Conservation (phyloP, 2,113 vertebrate genomes). For the Pollachius pollachius region DNA sequence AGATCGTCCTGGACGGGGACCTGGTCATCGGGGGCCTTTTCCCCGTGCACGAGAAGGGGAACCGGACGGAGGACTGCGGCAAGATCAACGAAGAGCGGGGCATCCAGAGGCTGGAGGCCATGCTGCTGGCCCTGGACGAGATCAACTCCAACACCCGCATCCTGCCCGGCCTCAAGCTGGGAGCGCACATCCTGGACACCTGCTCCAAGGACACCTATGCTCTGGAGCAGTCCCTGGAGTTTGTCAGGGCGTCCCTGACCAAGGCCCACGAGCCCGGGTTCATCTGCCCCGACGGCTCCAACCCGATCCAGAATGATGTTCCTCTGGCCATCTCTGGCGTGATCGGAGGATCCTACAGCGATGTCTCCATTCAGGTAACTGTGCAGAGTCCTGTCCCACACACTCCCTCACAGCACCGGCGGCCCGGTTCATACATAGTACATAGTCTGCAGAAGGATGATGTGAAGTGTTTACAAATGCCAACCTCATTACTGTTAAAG, state of each 20-base stretch:
- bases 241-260: conserved; percentile 92
- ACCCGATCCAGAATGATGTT: conserved; percentile 86
- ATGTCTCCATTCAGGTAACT: conserved; percentile 95
- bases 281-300: conserved; percentile 94
- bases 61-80: conserved; percentile 85
- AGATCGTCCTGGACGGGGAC: conserved; percentile 90
- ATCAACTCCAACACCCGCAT: conserved; percentile 88
- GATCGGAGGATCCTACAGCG: conserved; percentile 96
- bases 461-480: background rate
- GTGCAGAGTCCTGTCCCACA: background rate
- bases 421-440: background rate
- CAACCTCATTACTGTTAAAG: too few species aligned
- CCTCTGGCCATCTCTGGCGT: conserved; percentile 93
- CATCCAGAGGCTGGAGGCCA: conserved; percentile 97
- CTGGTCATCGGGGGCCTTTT: conserved; percentile 95
- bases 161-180: conserved; percentile 87
- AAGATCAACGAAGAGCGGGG: conserved; percentile 92
- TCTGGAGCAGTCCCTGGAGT: conserved; percentile 94
- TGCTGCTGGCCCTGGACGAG: conserved; percentile 93
- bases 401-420: background rate
- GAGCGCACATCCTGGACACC: conserved; percentile 94
- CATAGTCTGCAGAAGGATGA: background rate
- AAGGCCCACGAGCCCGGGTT: conserved; percentile 90
- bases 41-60: conserved; percentile 92
- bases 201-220: conserved; percentile 98